Conservation (phyloP, 1,140 invertebrate species). For the Scylla paramamosain region DNA sequence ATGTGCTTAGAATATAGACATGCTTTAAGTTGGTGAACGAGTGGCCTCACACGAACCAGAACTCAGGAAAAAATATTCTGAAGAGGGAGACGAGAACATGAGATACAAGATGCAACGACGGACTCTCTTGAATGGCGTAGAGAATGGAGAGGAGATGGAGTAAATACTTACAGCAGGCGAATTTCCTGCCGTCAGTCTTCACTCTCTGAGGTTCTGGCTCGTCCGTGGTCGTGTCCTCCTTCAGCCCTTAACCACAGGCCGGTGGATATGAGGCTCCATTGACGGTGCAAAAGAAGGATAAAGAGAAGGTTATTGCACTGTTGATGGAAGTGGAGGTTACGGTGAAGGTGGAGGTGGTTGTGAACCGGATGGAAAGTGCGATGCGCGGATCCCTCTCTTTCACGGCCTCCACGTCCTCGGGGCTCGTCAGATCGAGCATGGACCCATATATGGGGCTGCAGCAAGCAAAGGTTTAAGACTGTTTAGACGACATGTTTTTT, state of each 20-base stretch:
- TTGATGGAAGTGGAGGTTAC: constrained; percentile 65
- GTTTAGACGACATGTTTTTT: no score
- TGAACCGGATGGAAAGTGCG: constrained; percentile 53
- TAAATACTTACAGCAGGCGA: not conserved
- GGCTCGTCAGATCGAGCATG: not conserved
- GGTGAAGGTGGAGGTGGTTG: constrained; percentile 63
- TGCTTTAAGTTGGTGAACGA: not conserved
- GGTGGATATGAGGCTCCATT: constrained; percentile 35
- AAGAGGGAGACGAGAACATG: not conserved
- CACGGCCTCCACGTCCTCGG: not conserved
- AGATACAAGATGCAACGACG: not conserved
- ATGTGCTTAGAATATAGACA: not conserved
- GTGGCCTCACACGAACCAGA: not conserved
- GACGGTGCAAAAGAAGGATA: constrained; percentile 66
- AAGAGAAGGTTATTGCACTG: constrained; percentile 62
- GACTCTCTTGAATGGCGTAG: not conserved
- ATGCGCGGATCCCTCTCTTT: constrained; percentile 27
- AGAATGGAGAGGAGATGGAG: not conserved
- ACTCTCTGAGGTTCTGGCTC: not conserved
- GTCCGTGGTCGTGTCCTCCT: not conserved
- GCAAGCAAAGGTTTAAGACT: not conserved
- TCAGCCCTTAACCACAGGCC: constrained; percentile 37
- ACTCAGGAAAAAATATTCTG: not conserved
- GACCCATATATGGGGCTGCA: not conserved
- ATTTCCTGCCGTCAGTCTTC: not conserved